phyloP scores from a whole-genome alignment of 2,888 invertebrate genomes.

The Andrena dorsata region DNA sequence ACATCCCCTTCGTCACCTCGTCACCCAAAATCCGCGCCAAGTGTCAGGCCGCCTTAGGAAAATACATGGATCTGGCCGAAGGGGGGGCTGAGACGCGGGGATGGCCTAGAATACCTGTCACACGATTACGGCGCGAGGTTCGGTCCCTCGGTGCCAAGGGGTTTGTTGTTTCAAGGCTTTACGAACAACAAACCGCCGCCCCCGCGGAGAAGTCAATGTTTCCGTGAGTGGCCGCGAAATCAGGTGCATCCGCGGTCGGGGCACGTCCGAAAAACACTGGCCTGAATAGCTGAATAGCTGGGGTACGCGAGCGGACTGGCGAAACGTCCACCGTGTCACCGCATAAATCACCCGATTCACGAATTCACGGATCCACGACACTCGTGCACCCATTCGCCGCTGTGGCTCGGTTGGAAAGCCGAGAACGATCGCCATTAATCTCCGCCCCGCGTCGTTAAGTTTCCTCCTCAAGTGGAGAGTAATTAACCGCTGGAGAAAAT shows the following conservation, averaged over 20 bases:
- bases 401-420: too few relatives aligned
- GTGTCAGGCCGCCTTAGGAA: constrained; percentile 63
- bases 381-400: too few relatives aligned
- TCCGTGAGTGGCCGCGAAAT: constrained; percentile 69
- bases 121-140: constrained; percentile 43
- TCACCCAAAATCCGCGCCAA: constrained; percentile 27
- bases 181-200: constrained; percentile 59
- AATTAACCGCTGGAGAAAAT: neutral
- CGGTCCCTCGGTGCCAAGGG: constrained; percentile 40
- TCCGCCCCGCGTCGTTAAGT: too few relatives aligned
- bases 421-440: too few relatives aligned
- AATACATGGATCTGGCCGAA: constrained; percentile 50
- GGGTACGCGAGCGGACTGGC: neutral
- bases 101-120: constrained; percentile 64
- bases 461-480: neutral
- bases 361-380: too few relatives aligned
- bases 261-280: constrained; percentile 79
- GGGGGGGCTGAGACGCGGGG: constrained; percentile 19
- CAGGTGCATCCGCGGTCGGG: constrained; percentile 74
- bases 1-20: neutral
- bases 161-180: constrained; percentile 69
- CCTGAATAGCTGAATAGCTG: neutral
- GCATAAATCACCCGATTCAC: constrained; percentile 33
- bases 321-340: constrained; percentile 11
- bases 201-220: constrained; percentile 65